Base-by-base conservation (phyloP, 2,888 invertebrate species). In the Spodoptera picta region DNA sequence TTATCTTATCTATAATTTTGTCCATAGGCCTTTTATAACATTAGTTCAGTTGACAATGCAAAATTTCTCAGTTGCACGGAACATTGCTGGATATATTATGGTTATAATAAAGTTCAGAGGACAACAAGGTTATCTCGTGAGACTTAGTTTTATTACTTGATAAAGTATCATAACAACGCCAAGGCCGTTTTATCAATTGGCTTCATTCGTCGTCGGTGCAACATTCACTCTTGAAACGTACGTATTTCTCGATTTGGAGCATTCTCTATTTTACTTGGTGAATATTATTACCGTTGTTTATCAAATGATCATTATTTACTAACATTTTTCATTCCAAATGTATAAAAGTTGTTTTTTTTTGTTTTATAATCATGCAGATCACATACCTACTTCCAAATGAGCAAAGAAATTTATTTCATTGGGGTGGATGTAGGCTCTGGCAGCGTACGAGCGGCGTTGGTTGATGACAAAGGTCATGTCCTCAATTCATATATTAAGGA, bases 391-490 rank as follows among this genome's bases (percentile, higher is more conserved):
- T 43, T 65, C 42, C 42, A 58, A 69, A 87, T 90, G 90, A 67
- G 68, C 62, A 74, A 74, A 57, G 79, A 84, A 51, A 75, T 82
- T 65, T 97, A 96, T 87, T 98, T 97, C 87, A 94, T 98, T 83
- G 98, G 98, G 63, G 98, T 99, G 11, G 99, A 99, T 92, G 98
- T 99, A 45, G 99, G 99, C 5, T 98, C 98, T 2, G 97, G 97
- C 12, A 98, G 99, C 92, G 98, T 96, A 0, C 95, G 99, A 73
- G 98, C 98, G 7, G 98, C 97, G 4, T 91, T 99, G 43, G 97
- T 98, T 4, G 92, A 95, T 58, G 90, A 95, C 6, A 88, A 92
- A 58, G 98, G 99, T 2, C 95, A 96, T 84, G 95, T 98, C 42
- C 69, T 96, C 6, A 95, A 95, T 71, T 92, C 95, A 49, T 94